Base-by-base conservation (phyloP, 2,113 vertebrate genomes). In the Calypte anna region DNA sequence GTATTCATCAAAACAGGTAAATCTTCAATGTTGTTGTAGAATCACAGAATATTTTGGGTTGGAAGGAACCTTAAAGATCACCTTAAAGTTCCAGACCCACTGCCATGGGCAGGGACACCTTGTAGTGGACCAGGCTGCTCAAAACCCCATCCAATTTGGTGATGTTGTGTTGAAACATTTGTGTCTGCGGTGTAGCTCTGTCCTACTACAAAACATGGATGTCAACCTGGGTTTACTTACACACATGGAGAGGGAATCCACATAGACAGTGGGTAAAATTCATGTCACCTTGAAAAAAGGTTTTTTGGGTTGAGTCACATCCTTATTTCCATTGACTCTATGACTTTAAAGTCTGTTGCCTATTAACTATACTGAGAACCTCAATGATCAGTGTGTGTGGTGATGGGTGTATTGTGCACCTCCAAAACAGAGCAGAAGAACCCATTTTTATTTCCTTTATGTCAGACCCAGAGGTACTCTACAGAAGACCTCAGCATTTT, bases 151-250 rank as follows among this genome's bases (percentile, higher is more conserved):
- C 46, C 46, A 48, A 48, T 20, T 20, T 48, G 46, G 46, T 20
- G 18, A 20, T 16, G 16, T 1, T 63, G 44, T 50, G 14, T 44
- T 78, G 63, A 30, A 38, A 18, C 2, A 7, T 55, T 36, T 14
- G 5, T 59, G 31, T 14, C 61, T 64, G 28, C 58, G 28, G 7
- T 0, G 12, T 46, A 33, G 33, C 11, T 48, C 68, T 68, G 7
- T 76, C 44, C 14, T 40, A 43, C 0, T 3, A 4, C 5, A 4
- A 4, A 10, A n/a, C 10, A 7, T 27, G 22, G 0, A 2, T 10
- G 16, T 55, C 23, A 44, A 3, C 24, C 46, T 66, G 55, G 22
- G 7, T n/a, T 62, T 36, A 20, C n/a, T 50, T 24, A 25, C 24
- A 24, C 20, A 16, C 24, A 19, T 5, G 15, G 14, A 59, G 7